Percentiles rank a stretch among this genome's conserved stretches.
These are phyloP conservation scores for Globodera ellingtonae DNA, from an alignment of 1,140 invertebrate genomes.

Conservation along the genomic window DNA sequence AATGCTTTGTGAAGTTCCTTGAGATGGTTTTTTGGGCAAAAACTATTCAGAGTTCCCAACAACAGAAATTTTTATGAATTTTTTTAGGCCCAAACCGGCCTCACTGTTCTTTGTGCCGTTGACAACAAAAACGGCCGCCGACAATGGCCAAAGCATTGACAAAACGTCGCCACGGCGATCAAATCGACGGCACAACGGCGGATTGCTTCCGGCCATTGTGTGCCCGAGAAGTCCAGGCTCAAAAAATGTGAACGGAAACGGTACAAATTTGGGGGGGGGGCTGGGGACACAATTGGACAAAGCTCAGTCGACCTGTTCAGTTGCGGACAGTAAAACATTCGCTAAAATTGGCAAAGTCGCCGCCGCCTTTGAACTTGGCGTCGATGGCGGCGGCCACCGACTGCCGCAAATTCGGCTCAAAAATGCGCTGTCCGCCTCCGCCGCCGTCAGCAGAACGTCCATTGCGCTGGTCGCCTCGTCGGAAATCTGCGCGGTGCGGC, in stretches of 20 bases:
- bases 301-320: not conserved
- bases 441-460: not conserved
- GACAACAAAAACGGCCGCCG: not conserved
- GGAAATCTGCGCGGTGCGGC: not conserved
- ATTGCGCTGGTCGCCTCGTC: constrained; percentile 5
- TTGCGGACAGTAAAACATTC: not conserved
- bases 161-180: constrained; percentile 23
- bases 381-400: not conserved
- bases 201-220: not conserved
- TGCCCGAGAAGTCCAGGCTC: not conserved
- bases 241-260: too few species aligned
- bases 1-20: too few species aligned
- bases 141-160: constrained; percentile 25
- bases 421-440: not conserved
- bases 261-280: too few species aligned
- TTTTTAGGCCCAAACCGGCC: constrained; percentile 15
- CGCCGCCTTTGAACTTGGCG: not conserved
- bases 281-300: too few species aligned
- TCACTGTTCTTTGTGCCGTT: constrained; percentile 2
- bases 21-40: too few species aligned
- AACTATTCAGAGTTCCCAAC: too few species aligned
- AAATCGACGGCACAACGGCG: constrained; percentile 2
- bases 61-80: not conserved
- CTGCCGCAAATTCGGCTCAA: constrained; percentile 1
- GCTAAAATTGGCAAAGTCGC: not conserved